phyloP scores from a whole-genome alignment of 2,113 vertebrate species.

The Myiagra hebetior region DNA sequence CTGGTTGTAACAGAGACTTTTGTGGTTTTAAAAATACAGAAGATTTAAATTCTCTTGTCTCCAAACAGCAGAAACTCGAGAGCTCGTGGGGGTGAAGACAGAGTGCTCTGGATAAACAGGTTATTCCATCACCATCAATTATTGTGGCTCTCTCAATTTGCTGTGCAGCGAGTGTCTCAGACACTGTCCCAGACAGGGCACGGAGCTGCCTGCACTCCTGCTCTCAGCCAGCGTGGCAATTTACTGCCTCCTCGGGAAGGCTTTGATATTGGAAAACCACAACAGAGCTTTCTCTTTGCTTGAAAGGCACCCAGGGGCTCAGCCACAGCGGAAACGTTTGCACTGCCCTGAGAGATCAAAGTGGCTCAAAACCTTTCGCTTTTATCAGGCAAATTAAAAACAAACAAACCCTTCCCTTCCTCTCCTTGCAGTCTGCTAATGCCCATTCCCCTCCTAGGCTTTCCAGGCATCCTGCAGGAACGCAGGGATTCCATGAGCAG shows the following conservation, averaged over 20 bases:
- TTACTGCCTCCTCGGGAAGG: conserved; percentile 20
- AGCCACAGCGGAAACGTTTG: not conserved
- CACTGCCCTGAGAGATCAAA: conserved; percentile 9
- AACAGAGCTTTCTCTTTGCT: not conserved
- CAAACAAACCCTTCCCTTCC: not conserved
- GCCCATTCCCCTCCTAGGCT: not conserved
- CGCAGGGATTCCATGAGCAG: not conserved
- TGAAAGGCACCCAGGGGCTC: conserved; percentile 5
- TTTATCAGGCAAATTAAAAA: conserved; percentile 10
- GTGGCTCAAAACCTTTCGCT: not conserved
- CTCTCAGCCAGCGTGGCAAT: not conserved
- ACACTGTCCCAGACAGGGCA: conserved; percentile 31
- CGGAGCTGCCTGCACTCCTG: not conserved
- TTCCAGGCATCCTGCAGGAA: not conserved
- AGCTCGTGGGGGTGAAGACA: conserved; percentile 2
- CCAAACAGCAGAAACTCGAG: not conserved
- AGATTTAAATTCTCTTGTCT: not conserved
- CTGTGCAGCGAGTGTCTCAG: not conserved
- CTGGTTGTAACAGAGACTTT: not conserved
- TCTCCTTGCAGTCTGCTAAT: not conserved
- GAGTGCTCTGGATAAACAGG: not conserved
- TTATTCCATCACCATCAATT: not conserved
- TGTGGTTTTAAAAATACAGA: not conserved
- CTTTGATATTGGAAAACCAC: conserved; percentile 8
- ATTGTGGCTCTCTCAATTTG: not conserved